Base-by-base conservation (phyloP, 2,888 invertebrate genomes). In the Serrognathus titanus region DNA sequence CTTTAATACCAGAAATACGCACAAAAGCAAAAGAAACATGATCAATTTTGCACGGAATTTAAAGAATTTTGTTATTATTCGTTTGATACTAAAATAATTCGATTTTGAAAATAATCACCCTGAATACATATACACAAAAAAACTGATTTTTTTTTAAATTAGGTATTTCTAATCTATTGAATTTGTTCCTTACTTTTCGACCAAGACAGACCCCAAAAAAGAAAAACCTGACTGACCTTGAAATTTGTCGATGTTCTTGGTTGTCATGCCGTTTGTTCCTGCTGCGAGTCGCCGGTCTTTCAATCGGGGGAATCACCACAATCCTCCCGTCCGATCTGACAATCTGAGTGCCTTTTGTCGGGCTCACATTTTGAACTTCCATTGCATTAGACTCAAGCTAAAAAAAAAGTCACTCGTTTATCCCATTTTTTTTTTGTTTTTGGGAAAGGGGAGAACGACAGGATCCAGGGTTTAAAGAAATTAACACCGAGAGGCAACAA, bases 241-340 rank as follows among this genome's bases (percentile, higher is more conserved):
- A 40, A 49, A 58, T 46, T 56, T 24, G 46, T 41, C 57, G 60
- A 38, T 31, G 37, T 46, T 61, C 59, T 7, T 47, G 54, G 53
- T 51, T 54, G 43, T 59, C 58, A 24, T 54, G 58, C 55, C 64
- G 63, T 59, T 71, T 74, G 70, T 89, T 87, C 13, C 90, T 88
- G 57, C 88, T 85, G 41, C 91, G 80, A 0, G 92, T 92, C 1
- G 91, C 88, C 7, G 92, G 92, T 16, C 91, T 87, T 75, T 91
- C 92, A 53, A 91, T 90, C 0, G 91, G 91, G 10, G 92, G 92
- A 60, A 92, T 77, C 0, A 88, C 88, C 51, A 91, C 88, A 39
- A 91, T 83, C 36, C 90, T 81, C 1, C 90, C 90, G 71, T 90
- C 89, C 13, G 85, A 82, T 13, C 90, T 79, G 8, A 90, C 82